Percentiles rank a stretch among this genome's conserved stretches.
phyloP scores from a whole-genome alignment of 1,140 invertebrate species.

The Delia radicum region DNA sequence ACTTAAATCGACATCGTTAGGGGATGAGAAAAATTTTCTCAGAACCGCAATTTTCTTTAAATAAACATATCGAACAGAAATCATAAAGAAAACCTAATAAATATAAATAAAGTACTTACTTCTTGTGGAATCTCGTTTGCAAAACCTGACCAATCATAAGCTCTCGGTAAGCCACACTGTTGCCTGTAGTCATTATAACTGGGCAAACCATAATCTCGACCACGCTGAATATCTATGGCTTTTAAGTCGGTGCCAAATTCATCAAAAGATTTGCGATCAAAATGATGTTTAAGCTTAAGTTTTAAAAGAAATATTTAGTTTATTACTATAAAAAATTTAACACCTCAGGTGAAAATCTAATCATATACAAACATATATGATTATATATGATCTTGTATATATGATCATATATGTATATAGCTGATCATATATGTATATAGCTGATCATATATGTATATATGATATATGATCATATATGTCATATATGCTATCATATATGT shows the following conservation, averaged over 20 bases:
- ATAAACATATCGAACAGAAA: not conserved
- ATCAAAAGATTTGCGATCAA: conserved; percentile 66
- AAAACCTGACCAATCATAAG: conserved; percentile 73
- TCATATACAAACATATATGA: no score
- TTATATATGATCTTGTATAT: no score
- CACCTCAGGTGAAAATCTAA: no score
- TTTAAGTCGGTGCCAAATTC: conserved; percentile 66
- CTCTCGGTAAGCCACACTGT: conserved; percentile 74
- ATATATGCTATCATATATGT: no score
- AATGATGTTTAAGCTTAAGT: conserved; percentile 68
- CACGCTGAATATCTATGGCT: conserved; percentile 82
- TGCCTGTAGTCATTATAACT: conserved; percentile 79
- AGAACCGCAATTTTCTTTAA: conserved; percentile 43
- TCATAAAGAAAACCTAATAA: not conserved
- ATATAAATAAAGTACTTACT: conserved; percentile 60
- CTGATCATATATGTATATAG: no score
- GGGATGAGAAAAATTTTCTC: conserved; percentile 47
- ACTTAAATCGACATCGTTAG: conserved; percentile 85
- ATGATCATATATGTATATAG: no score
- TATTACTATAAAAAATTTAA: not conserved
- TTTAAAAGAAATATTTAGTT: not conserved
- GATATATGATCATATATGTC: no score
- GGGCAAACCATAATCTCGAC: conserved; percentile 82
- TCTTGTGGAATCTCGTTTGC: conserved; percentile 65
- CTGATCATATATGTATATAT: no score